Percentiles rank a stretch among this genome's conserved stretches.
Conservation (phyloP, 2,113 vertebrate species). For the Boulengeromyrus knoepffleri region DNA sequence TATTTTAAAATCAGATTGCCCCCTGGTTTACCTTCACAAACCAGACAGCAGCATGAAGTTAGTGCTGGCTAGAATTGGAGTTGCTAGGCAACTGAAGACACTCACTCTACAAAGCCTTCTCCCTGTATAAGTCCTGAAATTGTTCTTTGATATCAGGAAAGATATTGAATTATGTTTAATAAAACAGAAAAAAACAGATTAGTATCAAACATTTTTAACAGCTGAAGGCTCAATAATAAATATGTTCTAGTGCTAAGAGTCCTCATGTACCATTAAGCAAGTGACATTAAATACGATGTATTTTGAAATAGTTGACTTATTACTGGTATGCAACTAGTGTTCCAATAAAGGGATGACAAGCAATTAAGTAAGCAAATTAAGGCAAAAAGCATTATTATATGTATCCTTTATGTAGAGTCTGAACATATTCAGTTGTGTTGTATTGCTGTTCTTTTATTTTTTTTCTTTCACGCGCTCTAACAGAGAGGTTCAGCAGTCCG, state of each 20-base stretch:
- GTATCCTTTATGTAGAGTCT: neutral
- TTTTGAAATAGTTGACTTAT: neutral
- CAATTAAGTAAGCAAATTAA: neutral
- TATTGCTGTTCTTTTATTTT: neutral
- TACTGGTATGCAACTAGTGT: neutral
- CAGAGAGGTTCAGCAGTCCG: neutral
- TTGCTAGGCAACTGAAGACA: slow-evolving; percentile 77
- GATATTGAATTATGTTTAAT: slow-evolving; percentile 55
- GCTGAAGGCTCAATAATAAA: neutral
- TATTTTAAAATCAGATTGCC: slow-evolving; percentile 69
- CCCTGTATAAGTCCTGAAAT: slow-evolving; percentile 61
- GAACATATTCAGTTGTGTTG: neutral
- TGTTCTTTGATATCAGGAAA: slow-evolving; percentile 66
- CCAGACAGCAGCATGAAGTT: slow-evolving; percentile 54
- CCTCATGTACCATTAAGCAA: neutral
- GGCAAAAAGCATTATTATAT: neutral
- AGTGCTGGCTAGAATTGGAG: slow-evolving; percentile 56
- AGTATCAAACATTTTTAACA: neutral
- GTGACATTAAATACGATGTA: neutral
- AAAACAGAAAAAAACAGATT: neutral
- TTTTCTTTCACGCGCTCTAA: neutral
- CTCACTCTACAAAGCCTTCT: slow-evolving; percentile 34
- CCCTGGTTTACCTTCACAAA: slow-evolving; percentile 68
- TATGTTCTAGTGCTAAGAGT: neutral
- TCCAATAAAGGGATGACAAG: neutral